A percentile compares a stretch with the other conserved stretches of the same genome.
Evolutionary conservation across 64 coral and sea anemone species (phyloP).

Genomic region (Trachythela sp.): DNA sequence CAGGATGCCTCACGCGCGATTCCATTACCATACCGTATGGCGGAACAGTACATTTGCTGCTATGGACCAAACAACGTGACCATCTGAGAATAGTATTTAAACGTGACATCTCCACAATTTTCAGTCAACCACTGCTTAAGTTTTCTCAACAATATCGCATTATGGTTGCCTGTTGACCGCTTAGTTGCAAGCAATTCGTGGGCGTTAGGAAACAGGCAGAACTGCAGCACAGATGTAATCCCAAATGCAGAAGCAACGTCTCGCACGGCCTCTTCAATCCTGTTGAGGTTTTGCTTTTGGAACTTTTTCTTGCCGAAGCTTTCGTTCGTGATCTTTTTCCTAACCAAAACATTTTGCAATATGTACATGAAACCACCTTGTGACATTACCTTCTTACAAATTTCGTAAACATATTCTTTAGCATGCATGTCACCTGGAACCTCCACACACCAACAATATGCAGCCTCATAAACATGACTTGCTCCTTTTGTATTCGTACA

Average conservation of each 20-base stretch:
- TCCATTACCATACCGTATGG: conserved; percentile 25
- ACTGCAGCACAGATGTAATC: background rate
- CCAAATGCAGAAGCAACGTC: background rate
- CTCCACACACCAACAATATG: conserved; percentile 4
- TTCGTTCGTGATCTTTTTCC: conserved; percentile 13
- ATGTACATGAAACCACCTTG: conserved; percentile 22
- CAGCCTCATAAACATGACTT: background rate
- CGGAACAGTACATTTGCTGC: background rate
- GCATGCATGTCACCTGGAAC: conserved; percentile 35
- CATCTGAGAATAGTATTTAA: conserved; percentile 6
- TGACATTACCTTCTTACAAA: background rate
- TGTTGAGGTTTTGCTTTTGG: conserved; percentile 33
- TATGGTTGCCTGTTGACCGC: conserved; percentile 20
- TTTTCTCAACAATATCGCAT: background rate
- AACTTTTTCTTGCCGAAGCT: conserved; percentile 37
- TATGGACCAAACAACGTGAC: conserved; percentile 30
- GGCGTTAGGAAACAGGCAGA: background rate
- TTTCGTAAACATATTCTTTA: conserved; percentile 21
- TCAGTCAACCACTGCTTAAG: background rate
- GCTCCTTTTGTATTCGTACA: background rate
- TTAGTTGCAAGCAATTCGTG: background rate
- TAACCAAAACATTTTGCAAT: conserved; percentile 22
- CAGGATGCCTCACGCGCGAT: conserved; percentile 25
- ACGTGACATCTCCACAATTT: background rate
- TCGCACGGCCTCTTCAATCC: conserved; percentile 8